Evolutionary conservation across 2,888 invertebrate species (phyloP).

Genomic region (Lepeophtheirus nordmannii): DNA sequence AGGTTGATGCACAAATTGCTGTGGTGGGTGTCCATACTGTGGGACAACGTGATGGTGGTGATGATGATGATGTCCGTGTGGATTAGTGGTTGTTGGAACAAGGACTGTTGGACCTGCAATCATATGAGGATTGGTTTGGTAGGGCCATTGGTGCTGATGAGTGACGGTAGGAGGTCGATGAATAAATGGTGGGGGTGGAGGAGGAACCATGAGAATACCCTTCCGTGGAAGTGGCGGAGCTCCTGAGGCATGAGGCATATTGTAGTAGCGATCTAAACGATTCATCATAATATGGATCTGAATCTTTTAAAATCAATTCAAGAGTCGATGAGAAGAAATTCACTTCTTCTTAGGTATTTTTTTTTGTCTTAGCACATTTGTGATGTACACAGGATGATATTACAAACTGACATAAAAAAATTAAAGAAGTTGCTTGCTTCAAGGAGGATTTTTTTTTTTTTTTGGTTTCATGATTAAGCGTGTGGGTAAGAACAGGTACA

Average conservation of each 20-base stretch:
- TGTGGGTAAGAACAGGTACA: too few relatives aligned
- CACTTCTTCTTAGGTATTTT: too few relatives aligned
- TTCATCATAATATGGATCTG: neutral
- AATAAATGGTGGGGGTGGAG: conserved; percentile 15
- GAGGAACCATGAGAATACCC: conserved; percentile 23
- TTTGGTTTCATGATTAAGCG: too few relatives aligned
- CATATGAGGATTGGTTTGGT: conserved; percentile 6
- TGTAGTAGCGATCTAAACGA: conserved; percentile 15
- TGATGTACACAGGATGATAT: too few relatives aligned
- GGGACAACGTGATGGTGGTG: neutral
- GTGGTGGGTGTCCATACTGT: neutral
- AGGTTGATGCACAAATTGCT: neutral
- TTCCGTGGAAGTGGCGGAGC: conserved; percentile 22
- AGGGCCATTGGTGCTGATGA: neutral
- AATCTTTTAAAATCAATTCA: too few relatives aligned
- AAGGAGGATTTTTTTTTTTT: too few relatives aligned
- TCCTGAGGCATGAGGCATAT: neutral
- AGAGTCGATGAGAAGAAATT: too few relatives aligned
- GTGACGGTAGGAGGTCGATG: neutral
- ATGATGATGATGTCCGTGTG: neutral
- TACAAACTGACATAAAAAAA: too few relatives aligned
- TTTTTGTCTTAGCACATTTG: too few relatives aligned
- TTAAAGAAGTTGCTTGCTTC: too few relatives aligned
- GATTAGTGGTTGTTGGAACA: neutral
- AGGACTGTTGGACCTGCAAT: conserved; percentile 6